Percentiles rank a stretch among this genome's conserved stretches.
Conservation (phyloP, 1,140 invertebrate genomes). For the Scaptomyza montana region DNA sequence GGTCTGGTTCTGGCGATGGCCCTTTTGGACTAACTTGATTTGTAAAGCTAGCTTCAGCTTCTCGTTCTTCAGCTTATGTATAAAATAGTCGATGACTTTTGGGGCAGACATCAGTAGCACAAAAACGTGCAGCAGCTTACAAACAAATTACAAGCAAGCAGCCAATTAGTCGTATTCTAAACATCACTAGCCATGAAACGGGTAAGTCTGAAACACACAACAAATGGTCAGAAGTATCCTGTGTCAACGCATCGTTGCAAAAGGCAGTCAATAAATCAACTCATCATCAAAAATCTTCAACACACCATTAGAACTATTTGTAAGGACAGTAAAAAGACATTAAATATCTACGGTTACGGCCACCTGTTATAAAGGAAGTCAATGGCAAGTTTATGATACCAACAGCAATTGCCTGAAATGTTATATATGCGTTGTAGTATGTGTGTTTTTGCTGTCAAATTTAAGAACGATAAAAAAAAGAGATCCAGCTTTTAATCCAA, state of each 20-base stretch:
- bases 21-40: conserved; percentile 42
- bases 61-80: conserved; percentile 28
- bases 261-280: conserved; percentile 64
- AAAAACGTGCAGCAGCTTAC: conserved; percentile 33
- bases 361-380: too few species aligned
- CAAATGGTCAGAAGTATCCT: conserved; percentile 49
- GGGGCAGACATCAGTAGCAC: conserved; percentile 56
- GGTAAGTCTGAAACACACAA: conserved; percentile 59
- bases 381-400: too few species aligned
- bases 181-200: conserved; percentile 73
- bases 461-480: too few species aligned
- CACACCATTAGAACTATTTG: conserved; percentile 38
- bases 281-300: conserved; percentile 51
- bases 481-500: neutral
- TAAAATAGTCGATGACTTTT: conserved; percentile 55
- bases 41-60: too few species aligned
- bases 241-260: conserved; percentile 39
- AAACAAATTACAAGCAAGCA: conserved; percentile 52
- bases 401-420: too few species aligned
- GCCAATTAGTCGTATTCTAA: conserved; percentile 69
- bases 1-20: conserved; percentile 64
- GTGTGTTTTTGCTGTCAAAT: too few species aligned
- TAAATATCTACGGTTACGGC: too few species aligned
- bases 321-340: conserved; percentile 40
- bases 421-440: too few species aligned